Evolutionary conservation across 2,113 vertebrate species (phyloP), one percentile per base, ranked within the genome.

Genomic region (Corythornis vintsioides): DNA sequence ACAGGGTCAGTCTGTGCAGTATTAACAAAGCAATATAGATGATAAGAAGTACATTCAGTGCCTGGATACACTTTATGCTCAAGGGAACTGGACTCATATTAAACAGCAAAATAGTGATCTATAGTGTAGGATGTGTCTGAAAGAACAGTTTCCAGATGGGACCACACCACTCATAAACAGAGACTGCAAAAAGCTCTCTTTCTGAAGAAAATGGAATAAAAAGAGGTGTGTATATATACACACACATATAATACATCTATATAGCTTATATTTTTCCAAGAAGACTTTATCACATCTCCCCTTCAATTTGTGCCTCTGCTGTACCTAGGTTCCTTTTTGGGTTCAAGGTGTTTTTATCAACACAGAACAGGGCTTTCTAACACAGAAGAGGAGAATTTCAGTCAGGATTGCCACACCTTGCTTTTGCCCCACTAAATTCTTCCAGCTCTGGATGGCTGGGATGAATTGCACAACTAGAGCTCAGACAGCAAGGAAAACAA

Each of bases 121-220:
- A 85, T 96, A 96, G 90, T 67, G 75, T 53, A 92, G 91, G 89
- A 95, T 80, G 85, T 9, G 12, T 65, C 92, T 90, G 76, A 72
- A 89, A 73, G 95, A 97, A 97, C 97, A 77, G 70, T 71, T 98
- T 98, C 97, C 98, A 98, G 97, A 97, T 95, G 97, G 63, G 87
- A 88, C 56, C 61, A 82, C 64, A 81, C 73, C 79, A 88, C 70
- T 84, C 47, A 14, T 66, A 87, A 88, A 93, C 22, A 94, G 50
- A 82, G 78, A 89, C 1, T 77, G 53, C 1, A 7, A 81, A 89
- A 75, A 35, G 6, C 69, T 65, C 35, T 76, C 35, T 65, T 61
- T 80, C 50, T 4, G 63, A 89, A 81, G 33, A 50, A 77, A 90
- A 82, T 1, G 43, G 15, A 87, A 75, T 56, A 25, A 74, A 82